Evolutionary conservation across 1,140 invertebrate species (phyloP).

Genomic region (Nomia melanderi): DNA sequence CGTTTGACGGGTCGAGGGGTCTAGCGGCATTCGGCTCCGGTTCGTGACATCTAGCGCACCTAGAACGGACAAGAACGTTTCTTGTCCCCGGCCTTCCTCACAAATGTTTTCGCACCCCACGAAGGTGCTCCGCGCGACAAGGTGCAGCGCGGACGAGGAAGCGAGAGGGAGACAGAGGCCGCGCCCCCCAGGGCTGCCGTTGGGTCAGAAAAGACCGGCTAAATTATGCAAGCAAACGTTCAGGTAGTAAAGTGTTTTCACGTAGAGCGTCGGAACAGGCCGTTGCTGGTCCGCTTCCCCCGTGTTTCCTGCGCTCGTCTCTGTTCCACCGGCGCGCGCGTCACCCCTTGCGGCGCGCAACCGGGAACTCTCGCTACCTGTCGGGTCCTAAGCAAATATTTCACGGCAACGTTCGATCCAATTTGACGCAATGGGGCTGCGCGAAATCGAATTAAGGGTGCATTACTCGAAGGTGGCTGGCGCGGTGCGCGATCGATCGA

Average conservation of each 20-base stretch:
- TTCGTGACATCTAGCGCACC: not conserved
- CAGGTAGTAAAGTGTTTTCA: constrained; percentile 62
- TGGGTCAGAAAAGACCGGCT: constrained; percentile 22
- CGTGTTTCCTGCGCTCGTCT: not conserved
- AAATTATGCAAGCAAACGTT: constrained; percentile 68
- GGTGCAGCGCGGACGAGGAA: constrained; percentile 31
- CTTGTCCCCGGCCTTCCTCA: constrained; percentile 57
- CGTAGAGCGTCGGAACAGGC: constrained; percentile 4
- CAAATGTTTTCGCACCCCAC: constrained; percentile 71
- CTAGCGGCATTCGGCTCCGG: too few relatives aligned
- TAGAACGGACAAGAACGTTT: not conserved
- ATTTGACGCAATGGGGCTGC: constrained; percentile 65
- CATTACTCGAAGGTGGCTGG: constrained; percentile 46
- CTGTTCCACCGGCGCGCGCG: too few relatives aligned
- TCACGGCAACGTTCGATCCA: constrained; percentile 65
- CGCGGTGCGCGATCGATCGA: constrained; percentile 50
- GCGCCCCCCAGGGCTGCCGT: constrained; percentile 4
- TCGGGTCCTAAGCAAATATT: constrained; percentile 72
- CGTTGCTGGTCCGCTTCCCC: constrained; percentile 12
- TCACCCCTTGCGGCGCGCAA: not conserved
- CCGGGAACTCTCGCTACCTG: constrained; percentile 44
- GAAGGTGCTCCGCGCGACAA: constrained; percentile 43
- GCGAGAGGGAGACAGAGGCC: too few relatives aligned
- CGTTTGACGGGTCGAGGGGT: too few relatives aligned
- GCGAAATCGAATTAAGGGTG: constrained; percentile 70